Percentiles rank a stretch among this genome's conserved stretches.
phyloP scores from a whole-genome alignment of 2,888 invertebrate genomes.

The Xestoiulus laeticollis region DNA sequence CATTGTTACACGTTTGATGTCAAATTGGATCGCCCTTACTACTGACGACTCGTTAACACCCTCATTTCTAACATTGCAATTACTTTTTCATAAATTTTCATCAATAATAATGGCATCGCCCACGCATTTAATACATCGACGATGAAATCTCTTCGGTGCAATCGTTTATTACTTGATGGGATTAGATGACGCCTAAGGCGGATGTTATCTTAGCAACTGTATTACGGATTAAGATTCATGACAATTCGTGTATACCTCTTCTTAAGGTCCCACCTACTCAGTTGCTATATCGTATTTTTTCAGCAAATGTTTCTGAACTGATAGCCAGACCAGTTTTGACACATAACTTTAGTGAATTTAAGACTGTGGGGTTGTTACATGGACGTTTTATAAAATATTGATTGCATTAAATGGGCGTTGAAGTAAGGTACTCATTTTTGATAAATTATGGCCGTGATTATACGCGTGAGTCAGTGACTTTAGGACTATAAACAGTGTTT shows the following conservation, averaged over 20 bases:
- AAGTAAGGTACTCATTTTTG: background rate
- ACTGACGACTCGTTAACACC: background rate
- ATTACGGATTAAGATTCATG: background rate
- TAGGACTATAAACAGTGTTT: background rate
- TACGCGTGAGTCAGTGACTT: background rate
- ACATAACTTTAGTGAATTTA: background rate
- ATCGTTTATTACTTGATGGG: background rate
- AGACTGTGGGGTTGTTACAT: background rate
- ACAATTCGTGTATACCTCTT: background rate
- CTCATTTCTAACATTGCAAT: background rate
- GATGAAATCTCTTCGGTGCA: background rate
- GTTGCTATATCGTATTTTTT: background rate
- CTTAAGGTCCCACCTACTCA: background rate
- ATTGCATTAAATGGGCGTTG: background rate
- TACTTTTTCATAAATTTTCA: background rate
- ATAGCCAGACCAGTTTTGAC: background rate
- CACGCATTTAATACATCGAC: background rate
- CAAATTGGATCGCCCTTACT: background rate
- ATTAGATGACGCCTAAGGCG: background rate
- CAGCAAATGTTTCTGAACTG: background rate
- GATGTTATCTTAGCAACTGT: slow-evolving; percentile 24
- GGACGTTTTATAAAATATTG: background rate
- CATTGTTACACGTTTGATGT: background rate
- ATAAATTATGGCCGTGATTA: background rate
- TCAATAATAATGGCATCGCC: background rate